These are phyloP conservation scores for Brachymystax lenok DNA, from an alignment of 2,797 vertebrate species.

Conservation along the genomic window DNA sequence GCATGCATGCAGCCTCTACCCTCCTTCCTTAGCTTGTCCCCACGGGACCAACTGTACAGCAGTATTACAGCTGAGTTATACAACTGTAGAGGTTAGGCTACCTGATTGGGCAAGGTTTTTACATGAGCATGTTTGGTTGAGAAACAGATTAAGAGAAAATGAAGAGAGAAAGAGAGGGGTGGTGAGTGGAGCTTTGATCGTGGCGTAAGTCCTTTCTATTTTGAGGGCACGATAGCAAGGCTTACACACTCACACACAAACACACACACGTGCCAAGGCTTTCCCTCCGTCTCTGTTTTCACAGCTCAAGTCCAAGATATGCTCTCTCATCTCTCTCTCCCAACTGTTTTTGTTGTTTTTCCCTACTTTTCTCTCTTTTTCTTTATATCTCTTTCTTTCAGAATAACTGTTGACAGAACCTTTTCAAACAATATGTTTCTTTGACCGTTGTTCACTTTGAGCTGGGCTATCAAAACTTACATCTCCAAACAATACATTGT, in stretches of 20 bases:
- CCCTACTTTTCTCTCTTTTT: conserved; percentile 21
- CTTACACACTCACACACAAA: too few relatives aligned
- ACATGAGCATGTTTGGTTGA: not conserved
- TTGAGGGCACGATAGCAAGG: too few relatives aligned
- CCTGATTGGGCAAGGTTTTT: not conserved
- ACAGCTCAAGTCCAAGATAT: conserved; percentile 43
- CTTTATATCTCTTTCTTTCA: conserved; percentile 33
- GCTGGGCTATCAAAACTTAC: conserved; percentile 35
- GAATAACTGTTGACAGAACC: conserved; percentile 57
- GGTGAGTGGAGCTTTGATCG: not conserved
- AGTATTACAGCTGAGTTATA: not conserved
- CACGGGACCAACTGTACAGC: not conserved
- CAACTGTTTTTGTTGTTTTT: conserved; percentile 71
- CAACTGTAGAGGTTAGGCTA: not conserved
- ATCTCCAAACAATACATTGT: conserved; percentile 33
- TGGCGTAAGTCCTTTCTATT: not conserved
- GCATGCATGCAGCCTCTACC: not conserved
- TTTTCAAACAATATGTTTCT: conserved; percentile 35
- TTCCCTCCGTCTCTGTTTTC: conserved; percentile 40
- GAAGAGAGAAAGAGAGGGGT: conserved; percentile 3
- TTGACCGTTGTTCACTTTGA: conserved; percentile 47
- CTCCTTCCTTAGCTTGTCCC: too few relatives aligned
- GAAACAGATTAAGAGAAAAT: not conserved
- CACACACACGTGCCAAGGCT: not conserved
- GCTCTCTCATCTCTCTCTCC: conserved; percentile 51